Base-by-base conservation (phyloP, 2,888 invertebrate species). In the Euzetes globulus region DNA sequence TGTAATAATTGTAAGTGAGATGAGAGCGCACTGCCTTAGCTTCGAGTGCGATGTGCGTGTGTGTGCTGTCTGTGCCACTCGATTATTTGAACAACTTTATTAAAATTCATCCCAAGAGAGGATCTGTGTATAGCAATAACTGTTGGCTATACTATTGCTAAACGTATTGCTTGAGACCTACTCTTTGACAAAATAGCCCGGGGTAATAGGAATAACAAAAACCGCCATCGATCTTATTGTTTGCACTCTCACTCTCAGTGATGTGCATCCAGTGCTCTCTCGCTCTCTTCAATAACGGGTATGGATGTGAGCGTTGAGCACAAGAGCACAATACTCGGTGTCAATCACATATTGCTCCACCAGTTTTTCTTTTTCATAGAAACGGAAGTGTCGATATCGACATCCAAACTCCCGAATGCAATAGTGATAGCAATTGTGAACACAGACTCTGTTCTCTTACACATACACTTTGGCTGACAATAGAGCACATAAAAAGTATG, bases 71-170 rank as follows among this genome's bases (percentile, higher is more conserved):
- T 63, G 63, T 63, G 63, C 63, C 63, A 41, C 41, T 68, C 68
- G 37, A 68, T 68, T 68, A 68, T 68, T 68, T 68, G 68, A 68
- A 68, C 68, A 68, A 68, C 68, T 68, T 68, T 68, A 68, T 68
- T 68, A 55, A 50, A 72, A 55, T 58, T 52, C 75, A 41, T 63
- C 72, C 71, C 71, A 60, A 55, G 71, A 65, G 75, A 52, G 71
- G 29, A 74, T 72, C 58, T 41, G 29, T 58, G 58, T 45, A 37
- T 70, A 73, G 75, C 75, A 77, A 76, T 75, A 75, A 73, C 75
- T 65, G 76, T 76, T 75, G 74, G 76, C 75, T 75, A 76, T 74
- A 76, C 75, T 74, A 75, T 77, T 77, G 77, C 75, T 74, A 22
- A 22, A 60, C 41, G 33, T 60, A 60, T 60, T 60, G 33, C 27